Evolutionary conservation across 1,140 invertebrate species (phyloP), one percentile per base, ranked within the genome.

Genomic region (Belonocnema kinseyi): DNA sequence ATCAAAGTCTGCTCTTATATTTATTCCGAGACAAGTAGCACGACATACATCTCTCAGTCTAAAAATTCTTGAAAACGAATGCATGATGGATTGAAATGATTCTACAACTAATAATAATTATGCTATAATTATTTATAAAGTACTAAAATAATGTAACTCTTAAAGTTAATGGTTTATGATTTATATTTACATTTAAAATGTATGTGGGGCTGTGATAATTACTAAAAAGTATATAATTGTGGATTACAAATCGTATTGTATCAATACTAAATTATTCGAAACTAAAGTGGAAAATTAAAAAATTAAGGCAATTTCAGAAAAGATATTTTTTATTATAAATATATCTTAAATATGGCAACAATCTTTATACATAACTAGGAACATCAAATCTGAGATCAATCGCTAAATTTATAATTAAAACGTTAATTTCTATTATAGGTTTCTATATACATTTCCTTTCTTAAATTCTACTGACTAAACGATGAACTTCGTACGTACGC

Each of bases 11-110:
- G 51, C 86, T 50, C 76, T 90, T 52, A 75, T 66, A 78, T 91
- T 91, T 82, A 61, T 91, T 33, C 90, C 90, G 51, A 80, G 88
- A 46, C 89, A 90, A 86, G 77, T 91, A 0, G 77, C 78, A 73
- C 84, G 88, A 33, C 89, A 86, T 77, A 76, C 83, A 73, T 83
- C 40, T 54, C 81, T 51, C 6, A 77, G 85, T 74, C 84, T 52
- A 54, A 81, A 90, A 81, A 81, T 88, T 76, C 58, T 89, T 1
- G 86, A 90, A 61, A 83, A 71, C 72, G 80, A 86, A 54, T 82
- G 56, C 78, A 84, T 88, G 77, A 89, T 90, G 86, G 90, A 91
- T 21, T 77, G 90, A n/a, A 83, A 75, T 46, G 81, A 88, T 50
- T 84, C 85, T 14, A 70, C 90, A 58, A 12, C 17, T 26, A n/a